Base-by-base conservation (phyloP, 2,797 vertebrate genomes). In the Sitta carolinensis region DNA sequence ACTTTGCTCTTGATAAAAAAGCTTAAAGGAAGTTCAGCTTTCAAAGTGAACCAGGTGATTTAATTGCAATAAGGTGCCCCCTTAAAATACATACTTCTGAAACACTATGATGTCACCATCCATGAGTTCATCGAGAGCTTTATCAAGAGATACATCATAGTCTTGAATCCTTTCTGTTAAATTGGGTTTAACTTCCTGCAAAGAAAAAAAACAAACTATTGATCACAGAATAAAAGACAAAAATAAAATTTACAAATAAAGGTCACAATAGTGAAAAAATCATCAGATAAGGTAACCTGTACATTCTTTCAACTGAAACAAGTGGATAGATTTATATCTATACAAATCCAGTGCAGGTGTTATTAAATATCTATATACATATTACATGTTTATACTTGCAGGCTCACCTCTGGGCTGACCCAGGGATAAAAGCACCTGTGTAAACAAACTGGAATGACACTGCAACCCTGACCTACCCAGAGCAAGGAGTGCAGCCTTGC, bases 141-240 rank as follows among this genome's bases (percentile, higher is more conserved):
- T 99, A 98, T 99, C 99, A 97, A 99, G 98, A 97, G 99, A 99
- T 95, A 99, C 99, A 84, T 99, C 99, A 77, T 99, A 99, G 98
- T 99, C 99, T 98, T 99, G 99, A 98, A 99, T 99, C 97, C 99
- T 98, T 98, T 99, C 99, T 20, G 99, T 99, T 99, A 99, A 98
- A 98, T 99, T 99, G 98, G 99, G 99, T 98, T 99, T 99, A 98
- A 99, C 99, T 99, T 99, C 99, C 99, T 99, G 95, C 12, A 98
- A 87, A 13, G 27, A 78, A 96, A 43, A 86, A 50, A 55, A 81
- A 43, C n/a, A 58, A 88, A 52, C 1, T 17, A 38, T 9, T 72
- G 17, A 74, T 40, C 42, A 52, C 26, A 57, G 48, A 72, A 81
- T 32, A 72, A 45, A 55, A 57, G 42, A 63, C 21, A 73, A 70